These are phyloP conservation scores for Pelodytes ibericus DNA, from an alignment of 2,797 vertebrate species.

Conservation along the genomic window DNA sequence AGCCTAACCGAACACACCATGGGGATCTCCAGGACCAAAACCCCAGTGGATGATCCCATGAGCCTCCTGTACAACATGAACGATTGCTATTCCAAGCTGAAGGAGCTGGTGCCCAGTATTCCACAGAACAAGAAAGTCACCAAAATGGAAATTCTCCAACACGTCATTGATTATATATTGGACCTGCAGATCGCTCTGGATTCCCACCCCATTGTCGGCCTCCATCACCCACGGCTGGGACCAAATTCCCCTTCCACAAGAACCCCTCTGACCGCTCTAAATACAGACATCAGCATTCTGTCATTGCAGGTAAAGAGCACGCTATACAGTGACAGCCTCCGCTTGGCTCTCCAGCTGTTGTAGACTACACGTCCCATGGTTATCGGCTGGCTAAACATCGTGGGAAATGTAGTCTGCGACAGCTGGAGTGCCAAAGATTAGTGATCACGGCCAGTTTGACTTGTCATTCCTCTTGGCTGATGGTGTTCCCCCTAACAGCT, in stretches of 20 bases:
- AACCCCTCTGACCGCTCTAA: slow-evolving; percentile 92
- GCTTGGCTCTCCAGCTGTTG: background rate
- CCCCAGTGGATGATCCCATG: slow-evolving; percentile 93
- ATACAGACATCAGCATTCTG: slow-evolving; percentile 97
- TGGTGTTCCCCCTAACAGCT: background rate
- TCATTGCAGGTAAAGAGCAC: slow-evolving; percentile 87
- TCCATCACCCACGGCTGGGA: slow-evolving; percentile 81
- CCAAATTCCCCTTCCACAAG: slow-evolving; percentile 77
- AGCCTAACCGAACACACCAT: slow-evolving; percentile 87
- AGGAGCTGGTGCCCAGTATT: slow-evolving; percentile 98
- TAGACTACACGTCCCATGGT: background rate
- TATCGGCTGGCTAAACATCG: background rate
- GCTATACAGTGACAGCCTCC: background rate
- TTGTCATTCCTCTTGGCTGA: too few species aligned
- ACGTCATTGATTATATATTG: slow-evolving; percentile 98
- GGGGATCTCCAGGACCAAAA: slow-evolving; percentile 94
- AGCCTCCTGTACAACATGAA: slow-evolving; percentile 98
- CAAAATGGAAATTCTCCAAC: slow-evolving; percentile 99
- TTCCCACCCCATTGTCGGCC: slow-evolving; percentile 89
- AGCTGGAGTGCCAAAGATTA: too few species aligned
- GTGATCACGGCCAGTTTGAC: too few species aligned
- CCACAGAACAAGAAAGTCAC: slow-evolving; percentile 97
- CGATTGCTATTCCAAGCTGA: slow-evolving; percentile 98
- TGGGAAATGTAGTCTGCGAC: too few species aligned
- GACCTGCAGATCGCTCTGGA: slow-evolving; percentile 98